Evolutionary conservation across 2,797 vertebrate genomes (phyloP), one percentile per base, ranked within the genome.

Genomic region (Sebastes goodei): DNA sequence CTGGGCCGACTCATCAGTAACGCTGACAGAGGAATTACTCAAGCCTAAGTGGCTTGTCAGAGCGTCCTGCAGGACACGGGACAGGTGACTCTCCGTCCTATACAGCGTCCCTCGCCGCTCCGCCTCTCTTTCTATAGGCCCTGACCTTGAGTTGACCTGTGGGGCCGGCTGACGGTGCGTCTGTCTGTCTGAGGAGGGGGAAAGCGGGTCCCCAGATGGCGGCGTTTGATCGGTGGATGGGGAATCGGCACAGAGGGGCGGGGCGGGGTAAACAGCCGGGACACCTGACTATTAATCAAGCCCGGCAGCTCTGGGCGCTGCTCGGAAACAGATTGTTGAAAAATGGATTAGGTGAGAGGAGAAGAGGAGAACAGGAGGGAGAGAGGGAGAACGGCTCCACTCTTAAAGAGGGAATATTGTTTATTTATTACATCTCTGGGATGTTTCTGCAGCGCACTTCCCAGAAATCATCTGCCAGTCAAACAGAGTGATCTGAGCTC

Each of bases 241-340:
- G 78, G 74, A 85, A 63, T 72, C 35, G 15, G 68, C 21, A 11
- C 7, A 21, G 59, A 52, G 78, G 81, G 79, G 38, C 38, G 21
- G 71, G 71, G 80, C 29, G 90, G 91, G 89, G 89, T 90, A 90
- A 94, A 89, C 80, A 83, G 85, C 74, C 80, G 14, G 77, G 87
- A 84, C 90, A 93, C 92, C 90, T 89, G 91, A 90, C 91, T 86
- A 94, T 94, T 94, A 94, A 94, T 95, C 92, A 94, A 80, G 82
- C 85, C 78, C 55, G 66, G 88, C 86, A 91, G 91, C 90, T 87
- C 64, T 70, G 84, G 71, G 83, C 49, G 59, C 81, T 62, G 83
- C 10, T 67, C 69, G 84, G 93, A 42, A 95, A 93, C 92, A 92
- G 91, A 91, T 85, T 93, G 87, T 90, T 95, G 94, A 96, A 94